phyloP scores from a whole-genome alignment of 2,797 vertebrate genomes.

The Schizopygopsis pylzovi region DNA sequence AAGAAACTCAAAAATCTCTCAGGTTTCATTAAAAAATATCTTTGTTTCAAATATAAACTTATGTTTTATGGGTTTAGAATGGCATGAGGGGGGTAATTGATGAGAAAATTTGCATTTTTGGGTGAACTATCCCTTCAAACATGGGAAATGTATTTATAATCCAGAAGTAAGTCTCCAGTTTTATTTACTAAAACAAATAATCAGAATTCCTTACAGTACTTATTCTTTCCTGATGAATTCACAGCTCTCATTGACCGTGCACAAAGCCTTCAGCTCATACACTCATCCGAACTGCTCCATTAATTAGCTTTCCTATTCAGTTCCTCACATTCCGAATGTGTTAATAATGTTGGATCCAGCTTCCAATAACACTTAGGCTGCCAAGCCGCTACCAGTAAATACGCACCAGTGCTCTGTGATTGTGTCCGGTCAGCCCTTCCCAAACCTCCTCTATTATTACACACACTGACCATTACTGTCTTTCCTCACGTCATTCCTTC shows the following conservation, averaged over 20 bases:
- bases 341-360: constrained; percentile 47
- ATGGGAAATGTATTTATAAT: background rate
- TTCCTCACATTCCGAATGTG: constrained; percentile 51
- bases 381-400: constrained; percentile 12
- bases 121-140: background rate
- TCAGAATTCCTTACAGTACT: background rate
- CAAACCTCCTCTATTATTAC: constrained; percentile 20
- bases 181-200: background rate
- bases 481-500: background rate
- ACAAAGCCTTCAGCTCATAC: constrained; percentile 38
- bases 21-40: no score
- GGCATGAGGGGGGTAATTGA: background rate
- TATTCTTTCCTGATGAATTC: constrained; percentile 1
- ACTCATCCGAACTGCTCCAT: constrained; percentile 37
- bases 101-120: background rate
- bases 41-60: no score
- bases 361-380: constrained; percentile 31
- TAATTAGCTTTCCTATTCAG: constrained; percentile 49
- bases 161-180: background rate
- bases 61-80: no score
- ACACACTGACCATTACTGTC: background rate
- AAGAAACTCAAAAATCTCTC: background rate
- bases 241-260: background rate
- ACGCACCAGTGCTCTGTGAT: constrained; percentile 29
- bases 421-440: background rate